Evolutionary conservation across 2,113 vertebrate genomes (phyloP).

Genomic region (Hyaena hyaena): DNA sequence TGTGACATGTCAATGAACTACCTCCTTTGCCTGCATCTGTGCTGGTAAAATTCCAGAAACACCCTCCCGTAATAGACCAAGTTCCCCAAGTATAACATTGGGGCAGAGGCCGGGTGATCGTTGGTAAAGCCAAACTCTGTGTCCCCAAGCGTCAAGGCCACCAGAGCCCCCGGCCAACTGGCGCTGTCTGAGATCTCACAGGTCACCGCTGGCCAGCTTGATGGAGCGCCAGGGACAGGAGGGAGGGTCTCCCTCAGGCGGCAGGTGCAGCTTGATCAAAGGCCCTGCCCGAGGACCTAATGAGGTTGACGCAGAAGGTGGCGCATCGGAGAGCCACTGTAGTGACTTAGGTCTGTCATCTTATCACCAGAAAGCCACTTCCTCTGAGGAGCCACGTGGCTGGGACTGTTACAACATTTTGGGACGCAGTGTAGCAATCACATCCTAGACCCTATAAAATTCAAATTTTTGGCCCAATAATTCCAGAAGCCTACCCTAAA

Average conservation of each 20-base stretch:
- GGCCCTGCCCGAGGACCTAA: rapidly evolving
- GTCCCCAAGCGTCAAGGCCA: rapidly evolving
- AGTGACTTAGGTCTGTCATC: rapidly evolving
- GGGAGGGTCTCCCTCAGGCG: too few relatives aligned
- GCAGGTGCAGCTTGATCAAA: background rate
- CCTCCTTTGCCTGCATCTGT: too few relatives aligned
- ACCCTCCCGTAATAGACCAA: rapidly evolving
- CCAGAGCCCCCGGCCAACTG: background rate
- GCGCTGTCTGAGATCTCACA: rapidly evolving
- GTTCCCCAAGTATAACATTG: too few relatives aligned
- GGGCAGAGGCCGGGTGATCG: background rate
- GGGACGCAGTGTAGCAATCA: background rate
- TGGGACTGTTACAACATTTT: too few relatives aligned
- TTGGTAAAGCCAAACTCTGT: background rate
- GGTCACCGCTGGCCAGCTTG: rapidly evolving
- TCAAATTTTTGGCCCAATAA: background rate
- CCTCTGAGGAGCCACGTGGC: background rate
- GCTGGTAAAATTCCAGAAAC: background rate
- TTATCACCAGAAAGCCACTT: background rate
- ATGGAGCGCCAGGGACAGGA: background rate
- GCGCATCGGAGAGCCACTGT: rapidly evolving
- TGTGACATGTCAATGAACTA: rapidly evolving
- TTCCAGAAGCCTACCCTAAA: background rate
- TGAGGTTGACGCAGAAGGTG: rapidly evolving
- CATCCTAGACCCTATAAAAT: background rate